phyloP scores from a whole-genome alignment of 2,113 vertebrate genomes.

The Haemorhous mexicanus region DNA sequence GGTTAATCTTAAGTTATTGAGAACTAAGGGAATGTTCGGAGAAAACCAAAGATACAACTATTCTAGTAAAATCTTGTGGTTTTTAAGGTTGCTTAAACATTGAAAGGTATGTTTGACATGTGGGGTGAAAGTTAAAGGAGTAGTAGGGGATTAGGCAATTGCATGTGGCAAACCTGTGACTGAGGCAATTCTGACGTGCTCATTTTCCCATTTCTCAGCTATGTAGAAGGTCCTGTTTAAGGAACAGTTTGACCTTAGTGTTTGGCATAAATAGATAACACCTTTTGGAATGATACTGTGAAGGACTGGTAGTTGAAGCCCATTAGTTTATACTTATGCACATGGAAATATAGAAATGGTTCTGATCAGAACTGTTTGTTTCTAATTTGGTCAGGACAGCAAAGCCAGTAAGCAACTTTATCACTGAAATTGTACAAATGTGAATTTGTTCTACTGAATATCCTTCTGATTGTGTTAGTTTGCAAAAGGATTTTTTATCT shows the following conservation, averaged over 20 bases:
- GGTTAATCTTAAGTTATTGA: not conserved
- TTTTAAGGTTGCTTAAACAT: not conserved
- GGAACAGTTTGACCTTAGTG: not conserved
- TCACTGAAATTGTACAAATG: not conserved
- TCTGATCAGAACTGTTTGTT: not conserved
- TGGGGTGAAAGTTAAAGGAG: not conserved
- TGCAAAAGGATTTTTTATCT: not conserved
- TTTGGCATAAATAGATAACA: not conserved
- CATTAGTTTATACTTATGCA: not conserved
- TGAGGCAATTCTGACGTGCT: not conserved
- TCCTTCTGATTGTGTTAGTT: not conserved
- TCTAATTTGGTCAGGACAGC: not conserved
- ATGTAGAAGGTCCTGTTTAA: not conserved
- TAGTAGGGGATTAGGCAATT: not conserved
- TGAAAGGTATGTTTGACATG: not conserved
- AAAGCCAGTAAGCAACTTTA: not conserved
- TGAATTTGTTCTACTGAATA: not conserved
- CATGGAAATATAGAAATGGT: not conserved
- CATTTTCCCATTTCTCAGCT: accelerated
- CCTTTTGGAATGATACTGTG: not conserved
- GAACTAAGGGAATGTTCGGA: not conserved
- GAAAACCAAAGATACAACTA: not conserved
- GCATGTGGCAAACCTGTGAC: not conserved
- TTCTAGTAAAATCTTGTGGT: not conserved
- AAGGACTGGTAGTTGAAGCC: not conserved